A percentile compares a stretch with the other conserved stretches of the same genome.
These are phyloP conservation scores for Parambassis ranga DNA, from an alignment of 2,797 vertebrate genomes.

Conservation along the genomic window DNA sequence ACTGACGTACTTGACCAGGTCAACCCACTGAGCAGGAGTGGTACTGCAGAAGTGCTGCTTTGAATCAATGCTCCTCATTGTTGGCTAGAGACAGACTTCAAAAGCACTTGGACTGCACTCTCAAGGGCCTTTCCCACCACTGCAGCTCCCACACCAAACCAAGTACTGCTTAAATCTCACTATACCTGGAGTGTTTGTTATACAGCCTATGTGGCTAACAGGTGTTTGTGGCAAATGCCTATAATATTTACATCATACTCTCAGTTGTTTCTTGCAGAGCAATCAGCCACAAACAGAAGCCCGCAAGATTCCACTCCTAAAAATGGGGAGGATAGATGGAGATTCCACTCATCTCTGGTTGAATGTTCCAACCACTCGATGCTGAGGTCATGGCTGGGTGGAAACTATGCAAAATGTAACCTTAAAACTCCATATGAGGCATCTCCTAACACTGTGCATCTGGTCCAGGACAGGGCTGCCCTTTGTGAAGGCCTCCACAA, in stretches of 20 bases:
- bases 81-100: constrained; percentile 61
- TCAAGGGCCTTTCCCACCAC: constrained; percentile 69
- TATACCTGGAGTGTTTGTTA: constrained; percentile 40
- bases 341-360: constrained; percentile 1
- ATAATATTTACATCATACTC: constrained; percentile 1
- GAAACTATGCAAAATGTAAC: constrained; percentile 68
- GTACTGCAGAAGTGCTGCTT: constrained; percentile 45
- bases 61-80: constrained; percentile 76
- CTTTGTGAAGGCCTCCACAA: constrained; percentile 72
- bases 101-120: constrained; percentile 58
- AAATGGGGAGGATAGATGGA: constrained; percentile 31
- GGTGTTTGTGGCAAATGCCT: neutral
- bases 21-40: constrained; percentile 37
- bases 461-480: constrained; percentile 71
- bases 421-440: constrained; percentile 46
- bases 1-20: constrained; percentile 75
- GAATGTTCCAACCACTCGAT: constrained; percentile 32
- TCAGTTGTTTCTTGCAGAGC: neutral
- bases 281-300: neutral
- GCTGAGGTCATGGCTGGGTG: constrained; percentile 38
- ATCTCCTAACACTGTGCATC: constrained; percentile 43
- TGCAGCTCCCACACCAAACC: constrained; percentile 35
- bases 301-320: neutral
- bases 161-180: constrained; percentile 9
- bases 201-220: constrained; percentile 30